Base-by-base conservation (phyloP, 2,113 vertebrate genomes). In the Odobenus rosmarus region DNA sequence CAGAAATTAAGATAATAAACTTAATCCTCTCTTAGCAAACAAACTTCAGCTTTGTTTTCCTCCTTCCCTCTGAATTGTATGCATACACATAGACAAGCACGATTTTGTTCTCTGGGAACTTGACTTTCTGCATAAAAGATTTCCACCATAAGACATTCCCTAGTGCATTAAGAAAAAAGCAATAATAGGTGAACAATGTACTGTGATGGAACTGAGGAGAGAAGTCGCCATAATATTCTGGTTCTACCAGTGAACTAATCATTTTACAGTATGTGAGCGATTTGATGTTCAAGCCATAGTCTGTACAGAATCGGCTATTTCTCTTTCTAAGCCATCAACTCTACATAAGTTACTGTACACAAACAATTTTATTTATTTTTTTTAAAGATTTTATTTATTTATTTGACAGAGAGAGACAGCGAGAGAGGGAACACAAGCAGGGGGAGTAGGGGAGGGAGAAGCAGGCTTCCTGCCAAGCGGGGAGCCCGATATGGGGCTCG, bases 1-100 rank as follows among this genome's bases (percentile, higher is more conserved):
- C 55, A 46, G 67, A 92, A 90, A 76, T 51, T 49, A 82, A 89
- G 90, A 71, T 89, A 61, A 92, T 82, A 74, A 95, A 96, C 46
- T 88, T 61, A 67, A 67, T 76, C 82, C 61, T 49, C 62, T 62
- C 82, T 93, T 36, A 82, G 26, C 59, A 88, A 23, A 51, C 39
- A 53, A 55, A 26, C 13, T 24, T 85, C 81, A 82, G 49, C 80
- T 46, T 69, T 39, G 19, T 85, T 80, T 72, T 69, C 89, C 76
- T 85, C 81, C 79, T 39, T 49, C 64, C n/a, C 55, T 59, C 62
- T 11, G 57, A 79, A 80, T 36, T 28, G 26, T 1, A 74, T 0
- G 24, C 46, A 42, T 53, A 55, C 62, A 57, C n/a, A 31, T 18
- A 61, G 3, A 51, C 31, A 62, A 13, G 7, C 36, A 55, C 0